Percentiles rank a stretch among this genome's conserved stretches.
Conservation (phyloP, 1,140 invertebrate genomes). For the Eumeta japonica region DNA sequence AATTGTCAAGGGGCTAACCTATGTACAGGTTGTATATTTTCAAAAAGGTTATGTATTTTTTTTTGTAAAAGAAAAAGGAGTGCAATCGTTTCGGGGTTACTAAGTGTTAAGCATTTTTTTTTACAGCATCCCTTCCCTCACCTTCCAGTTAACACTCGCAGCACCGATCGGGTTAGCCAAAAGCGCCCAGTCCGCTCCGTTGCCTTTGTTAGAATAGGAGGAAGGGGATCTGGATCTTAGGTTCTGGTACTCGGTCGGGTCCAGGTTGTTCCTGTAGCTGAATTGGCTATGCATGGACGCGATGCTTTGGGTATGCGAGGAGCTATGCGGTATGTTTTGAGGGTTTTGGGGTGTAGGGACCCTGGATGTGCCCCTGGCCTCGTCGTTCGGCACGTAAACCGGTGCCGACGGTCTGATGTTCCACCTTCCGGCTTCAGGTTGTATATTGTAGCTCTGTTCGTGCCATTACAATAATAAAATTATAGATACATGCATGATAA, state of each 20-base stretch:
- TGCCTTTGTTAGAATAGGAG: conserved; percentile 56
- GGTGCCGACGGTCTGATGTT: conserved; percentile 42
- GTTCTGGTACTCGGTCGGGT: conserved; percentile 51
- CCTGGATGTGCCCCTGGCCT: conserved; percentile 21
- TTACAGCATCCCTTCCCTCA: conserved; percentile 51
- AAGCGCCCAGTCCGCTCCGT: conserved; percentile 48
- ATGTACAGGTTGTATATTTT: too few species aligned
- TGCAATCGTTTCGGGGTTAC: too few species aligned
- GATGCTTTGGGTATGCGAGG: conserved; percentile 48
- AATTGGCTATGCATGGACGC: conserved; percentile 47
- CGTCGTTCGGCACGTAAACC: conserved; percentile 48
- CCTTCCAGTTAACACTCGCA: conserved; percentile 48
- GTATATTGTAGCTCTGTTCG: conserved; percentile 51
- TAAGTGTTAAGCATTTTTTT: too few species aligned
- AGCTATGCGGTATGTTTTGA: conserved; percentile 44
- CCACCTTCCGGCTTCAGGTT: conserved; percentile 41
- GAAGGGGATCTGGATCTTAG: conserved; percentile 52
- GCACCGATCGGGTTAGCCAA: conserved; percentile 38
- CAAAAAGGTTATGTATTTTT: too few species aligned
- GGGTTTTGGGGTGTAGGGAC: conserved; percentile 25
- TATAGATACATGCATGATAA: too few species aligned
- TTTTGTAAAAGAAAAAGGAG: too few species aligned
- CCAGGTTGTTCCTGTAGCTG: conserved; percentile 47
- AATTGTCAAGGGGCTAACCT: too few species aligned
- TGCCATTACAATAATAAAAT: too few species aligned